Conservation (phyloP, 1,140 invertebrate genomes). For the Matsumurasca onukii region DNA sequence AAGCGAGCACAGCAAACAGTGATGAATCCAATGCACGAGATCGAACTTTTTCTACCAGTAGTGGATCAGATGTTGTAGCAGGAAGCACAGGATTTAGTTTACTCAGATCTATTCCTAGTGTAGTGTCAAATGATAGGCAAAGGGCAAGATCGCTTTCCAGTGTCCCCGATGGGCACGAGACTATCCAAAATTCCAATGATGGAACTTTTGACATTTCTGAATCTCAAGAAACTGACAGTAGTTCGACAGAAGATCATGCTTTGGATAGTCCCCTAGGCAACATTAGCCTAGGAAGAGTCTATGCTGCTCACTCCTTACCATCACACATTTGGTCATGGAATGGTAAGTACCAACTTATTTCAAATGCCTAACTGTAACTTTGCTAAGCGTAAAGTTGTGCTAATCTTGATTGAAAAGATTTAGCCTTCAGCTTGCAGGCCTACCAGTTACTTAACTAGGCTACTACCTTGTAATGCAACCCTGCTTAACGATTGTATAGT, state of each 20-base stretch:
- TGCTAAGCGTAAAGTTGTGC: too few relatives aligned
- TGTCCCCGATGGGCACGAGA: slow-evolving; percentile 63
- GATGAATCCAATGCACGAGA: slow-evolving; percentile 68
- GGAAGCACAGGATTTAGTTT: slow-evolving; percentile 67
- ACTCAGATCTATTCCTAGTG: slow-evolving; percentile 68
- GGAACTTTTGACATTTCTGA: slow-evolving; percentile 60
- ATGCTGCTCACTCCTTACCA: slow-evolving; percentile 84
- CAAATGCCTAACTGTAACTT: background rate
- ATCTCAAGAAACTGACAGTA: slow-evolving; percentile 60
- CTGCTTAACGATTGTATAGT: too few relatives aligned
- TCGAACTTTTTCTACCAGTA: slow-evolving; percentile 75
- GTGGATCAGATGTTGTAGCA: slow-evolving; percentile 58
- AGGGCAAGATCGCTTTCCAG: slow-evolving; percentile 79
- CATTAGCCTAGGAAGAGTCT: slow-evolving; percentile 66
- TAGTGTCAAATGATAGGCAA: slow-evolving; percentile 70
- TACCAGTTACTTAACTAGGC: too few relatives aligned
- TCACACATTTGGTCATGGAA: slow-evolving; percentile 90
- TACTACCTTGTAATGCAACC: too few relatives aligned
- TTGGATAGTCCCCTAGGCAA: slow-evolving; percentile 47
- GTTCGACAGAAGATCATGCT: slow-evolving; percentile 52
- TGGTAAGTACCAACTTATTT: slow-evolving; percentile 62
- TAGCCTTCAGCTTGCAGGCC: too few relatives aligned
- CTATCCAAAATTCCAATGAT: slow-evolving; percentile 40
- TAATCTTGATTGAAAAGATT: too few relatives aligned
- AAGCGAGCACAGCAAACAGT: slow-evolving; percentile 73